Evolutionary conservation across 2,888 invertebrate species (phyloP).

Genomic region (Drosophila paranaensis): DNA sequence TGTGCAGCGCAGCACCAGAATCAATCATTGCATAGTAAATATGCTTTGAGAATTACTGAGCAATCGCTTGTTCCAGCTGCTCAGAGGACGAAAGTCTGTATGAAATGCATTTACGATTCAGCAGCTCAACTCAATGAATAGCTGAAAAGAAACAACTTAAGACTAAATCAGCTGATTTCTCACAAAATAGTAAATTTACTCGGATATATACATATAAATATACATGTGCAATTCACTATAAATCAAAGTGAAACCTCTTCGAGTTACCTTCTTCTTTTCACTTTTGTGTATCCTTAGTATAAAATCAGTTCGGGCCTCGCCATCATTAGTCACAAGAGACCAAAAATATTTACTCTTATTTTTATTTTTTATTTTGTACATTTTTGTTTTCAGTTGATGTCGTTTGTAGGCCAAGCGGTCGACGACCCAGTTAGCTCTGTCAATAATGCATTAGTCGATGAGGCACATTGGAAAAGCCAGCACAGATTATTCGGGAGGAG

Average conservation of each 20-base stretch:
- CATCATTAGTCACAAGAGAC: constrained; percentile 14
- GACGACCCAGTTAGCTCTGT: constrained; percentile 19
- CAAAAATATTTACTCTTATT: constrained; percentile 4
- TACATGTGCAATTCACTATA: neutral
- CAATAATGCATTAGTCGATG: constrained; percentile 16
- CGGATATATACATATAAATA: neutral
- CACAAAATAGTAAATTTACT: too few species aligned
- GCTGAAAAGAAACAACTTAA: neutral
- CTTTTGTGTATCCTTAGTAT: neutral
- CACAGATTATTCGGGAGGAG: constrained; percentile 6
- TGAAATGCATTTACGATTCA: neutral
- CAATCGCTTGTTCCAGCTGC: neutral
- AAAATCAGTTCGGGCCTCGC: neutral
- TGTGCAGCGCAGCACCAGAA: constrained; percentile 4
- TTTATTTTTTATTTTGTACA: too few species aligned
- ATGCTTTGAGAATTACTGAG: constrained; percentile 12
- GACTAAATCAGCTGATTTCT: neutral
- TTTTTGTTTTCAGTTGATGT: neutral
- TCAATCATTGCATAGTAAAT: constrained; percentile 36
- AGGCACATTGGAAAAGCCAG: neutral
- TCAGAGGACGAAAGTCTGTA: constrained; percentile 11
- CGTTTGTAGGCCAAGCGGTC: constrained; percentile 7
- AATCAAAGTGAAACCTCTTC: neutral
- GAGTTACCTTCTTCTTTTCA: neutral
- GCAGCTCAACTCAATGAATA: neutral